These are phyloP conservation scores for Ctena decussata DNA, from an alignment of 2,888 invertebrate genomes.

Conservation along the genomic window DNA sequence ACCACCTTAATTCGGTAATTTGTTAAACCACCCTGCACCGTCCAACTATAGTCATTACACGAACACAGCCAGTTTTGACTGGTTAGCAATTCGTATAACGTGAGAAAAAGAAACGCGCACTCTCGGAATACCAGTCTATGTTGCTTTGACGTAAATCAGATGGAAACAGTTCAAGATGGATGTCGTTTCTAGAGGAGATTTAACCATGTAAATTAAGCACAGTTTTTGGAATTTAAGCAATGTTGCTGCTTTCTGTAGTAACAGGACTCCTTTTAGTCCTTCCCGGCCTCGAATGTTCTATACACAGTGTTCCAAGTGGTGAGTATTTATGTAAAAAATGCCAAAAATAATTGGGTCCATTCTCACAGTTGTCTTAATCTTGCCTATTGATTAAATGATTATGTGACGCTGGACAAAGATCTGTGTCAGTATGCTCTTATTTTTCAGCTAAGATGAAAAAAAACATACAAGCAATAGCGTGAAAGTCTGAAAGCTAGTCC, in stretches of 20 bases:
- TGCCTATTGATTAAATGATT: too few relatives aligned
- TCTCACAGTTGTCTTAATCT: too few relatives aligned
- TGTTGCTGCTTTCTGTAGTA: conserved; percentile 47
- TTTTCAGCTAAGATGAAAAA: too few relatives aligned
- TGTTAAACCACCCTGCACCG: too few relatives aligned
- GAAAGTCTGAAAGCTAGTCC: too few relatives aligned
- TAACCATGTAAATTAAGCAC: not conserved
- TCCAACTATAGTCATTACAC: too few relatives aligned
- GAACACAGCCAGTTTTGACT: not conserved
- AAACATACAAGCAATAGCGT: too few relatives aligned
- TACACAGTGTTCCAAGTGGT: conserved; percentile 35
- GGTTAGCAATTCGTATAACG: not conserved
- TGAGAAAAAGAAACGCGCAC: not conserved
- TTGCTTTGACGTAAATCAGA: conserved; percentile 47
- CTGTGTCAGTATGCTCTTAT: too few relatives aligned
- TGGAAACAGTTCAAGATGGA: conserved; percentile 43
- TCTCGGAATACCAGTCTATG: not conserved
- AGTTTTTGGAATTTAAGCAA: conserved; percentile 24
- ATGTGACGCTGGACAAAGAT: too few relatives aligned
- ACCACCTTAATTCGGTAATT: too few relatives aligned
- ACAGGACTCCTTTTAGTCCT: conserved; percentile 39
- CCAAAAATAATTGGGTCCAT: too few relatives aligned
- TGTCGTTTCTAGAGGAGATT: conserved; percentile 27
- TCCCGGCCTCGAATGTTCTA: conserved; percentile 23
- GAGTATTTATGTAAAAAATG: too few relatives aligned